These are phyloP conservation scores for Melanitta fusca DNA, from an alignment of 2,797 vertebrate genomes.

Conservation along the genomic window DNA sequence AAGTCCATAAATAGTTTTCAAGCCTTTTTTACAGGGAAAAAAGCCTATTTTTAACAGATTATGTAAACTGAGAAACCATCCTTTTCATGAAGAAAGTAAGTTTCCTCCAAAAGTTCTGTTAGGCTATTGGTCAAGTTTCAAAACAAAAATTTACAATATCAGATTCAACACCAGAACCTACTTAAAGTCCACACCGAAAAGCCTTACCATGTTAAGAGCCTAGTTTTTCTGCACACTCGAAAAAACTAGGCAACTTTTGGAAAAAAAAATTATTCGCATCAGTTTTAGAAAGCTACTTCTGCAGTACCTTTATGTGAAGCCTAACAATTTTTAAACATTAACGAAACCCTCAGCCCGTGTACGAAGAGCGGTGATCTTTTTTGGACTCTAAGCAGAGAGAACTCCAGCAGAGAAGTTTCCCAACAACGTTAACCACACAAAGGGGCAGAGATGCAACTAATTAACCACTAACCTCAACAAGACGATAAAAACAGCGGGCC, in stretches of 20 bases:
- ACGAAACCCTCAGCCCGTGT: fast-evolving
- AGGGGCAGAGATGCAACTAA: fast-evolving
- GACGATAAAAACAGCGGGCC: fast-evolving
- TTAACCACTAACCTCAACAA: fast-evolving
- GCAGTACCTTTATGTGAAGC: fast-evolving
- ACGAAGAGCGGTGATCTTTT: fast-evolving
- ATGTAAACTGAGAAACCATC: fast-evolving
- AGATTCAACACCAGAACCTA: background rate
- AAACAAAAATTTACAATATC: background rate
- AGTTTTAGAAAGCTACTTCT: background rate
- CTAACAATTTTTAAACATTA: fast-evolving
- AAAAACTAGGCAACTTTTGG: background rate
- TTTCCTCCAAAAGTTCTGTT: background rate
- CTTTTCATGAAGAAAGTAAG: fast-evolving
- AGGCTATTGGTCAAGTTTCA: background rate
- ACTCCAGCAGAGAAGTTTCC: background rate
- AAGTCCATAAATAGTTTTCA: fast-evolving
- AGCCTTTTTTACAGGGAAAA: background rate
- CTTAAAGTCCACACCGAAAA: background rate
- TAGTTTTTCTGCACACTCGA: fast-evolving
- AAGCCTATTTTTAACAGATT: background rate
- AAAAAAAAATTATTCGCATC: background rate
- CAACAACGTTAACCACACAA: background rate
- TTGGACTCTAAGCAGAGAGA: background rate
- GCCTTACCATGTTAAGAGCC: background rate